These are phyloP conservation scores for Ceryle rudis DNA, from an alignment of 2,797 vertebrate genomes.

Conservation along the genomic window DNA sequence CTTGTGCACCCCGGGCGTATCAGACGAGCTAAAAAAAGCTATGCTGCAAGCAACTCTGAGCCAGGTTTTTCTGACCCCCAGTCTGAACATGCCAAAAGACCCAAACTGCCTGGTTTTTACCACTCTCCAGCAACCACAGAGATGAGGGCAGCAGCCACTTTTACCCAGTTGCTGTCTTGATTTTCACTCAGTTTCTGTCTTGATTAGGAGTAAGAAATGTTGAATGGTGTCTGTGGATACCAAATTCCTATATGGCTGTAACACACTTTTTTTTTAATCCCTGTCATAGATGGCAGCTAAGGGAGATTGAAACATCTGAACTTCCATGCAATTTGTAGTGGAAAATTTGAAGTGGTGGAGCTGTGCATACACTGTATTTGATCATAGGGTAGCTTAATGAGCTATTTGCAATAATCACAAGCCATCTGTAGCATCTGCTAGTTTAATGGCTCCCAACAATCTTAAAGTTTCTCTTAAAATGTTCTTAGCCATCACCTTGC, in stretches of 20 bases:
- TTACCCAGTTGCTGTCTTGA: neutral
- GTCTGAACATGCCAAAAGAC: neutral
- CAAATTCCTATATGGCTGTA: neutral
- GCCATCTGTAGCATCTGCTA: neutral
- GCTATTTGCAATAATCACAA: neutral
- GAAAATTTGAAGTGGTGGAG: neutral
- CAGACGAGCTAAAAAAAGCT: neutral
- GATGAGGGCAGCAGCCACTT: neutral
- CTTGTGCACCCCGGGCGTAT: neutral
- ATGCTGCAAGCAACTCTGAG: neutral
- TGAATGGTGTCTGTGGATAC: neutral
- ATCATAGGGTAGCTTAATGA: neutral
- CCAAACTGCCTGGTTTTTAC: neutral
- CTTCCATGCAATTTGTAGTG: neutral
- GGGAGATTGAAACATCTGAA: neutral
- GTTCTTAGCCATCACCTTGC: neutral
- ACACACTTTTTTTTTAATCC: neutral
- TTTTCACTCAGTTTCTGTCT: neutral
- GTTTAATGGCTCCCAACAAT: neutral
- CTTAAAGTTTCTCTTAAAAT: neutral
- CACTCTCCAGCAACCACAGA: neutral
- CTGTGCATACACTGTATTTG: neutral
- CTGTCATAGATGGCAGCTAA: neutral
- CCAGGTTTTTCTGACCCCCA: neutral
- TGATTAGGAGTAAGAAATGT: neutral